Evolutionary conservation across 2,113 vertebrate genomes (phyloP), one percentile per base, ranked within the genome.

Genomic region (Pheucticus melanocephalus): DNA sequence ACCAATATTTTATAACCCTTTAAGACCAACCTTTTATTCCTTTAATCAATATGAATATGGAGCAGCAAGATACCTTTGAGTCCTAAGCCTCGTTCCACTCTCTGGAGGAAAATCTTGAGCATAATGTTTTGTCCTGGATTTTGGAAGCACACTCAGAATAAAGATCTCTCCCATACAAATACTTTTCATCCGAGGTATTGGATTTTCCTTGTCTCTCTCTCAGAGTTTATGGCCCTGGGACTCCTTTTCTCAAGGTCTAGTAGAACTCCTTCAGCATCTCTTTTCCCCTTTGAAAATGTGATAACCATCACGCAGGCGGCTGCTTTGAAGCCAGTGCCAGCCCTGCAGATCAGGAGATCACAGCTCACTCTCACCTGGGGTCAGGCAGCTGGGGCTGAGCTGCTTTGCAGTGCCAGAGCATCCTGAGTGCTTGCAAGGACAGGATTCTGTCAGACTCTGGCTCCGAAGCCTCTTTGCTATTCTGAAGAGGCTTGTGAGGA

Each of bases 341-440:
- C 86, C 76, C 88, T 33, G 88, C 83, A 33, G 93, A 92, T 75
- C 60, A 75, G 85, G 76, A 94, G 90, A 96, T 95, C 92, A 90
- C 71, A 93, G 94, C 90, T 7, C 60, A 40, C 80, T 81, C 42
- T 66, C 94, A 96, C 95, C 83, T 27, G 86, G 87, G 95, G 78
- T 92, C 73, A 93, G 87, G 86, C 64, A 68, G 85, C 20, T 25
- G 2, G 31, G 30, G 57, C 64, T 27, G 61, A 90, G 88, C 92
- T 78, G 93, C 86, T 95, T 20, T 80, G 66, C 82, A 50, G 57
- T 7, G 48, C 69, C 93, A 20, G 23, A 90, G 85, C 84, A 78
- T 78, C 82, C 76, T 2, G 28, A 90, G 66, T 4, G 21, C 72
- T 78, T 51, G 80, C 86, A 60, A 44, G 81, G 53, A 10, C 30